Percentiles rank a stretch among this genome's conserved stretches.
These are phyloP conservation scores for Actinia equina DNA, from an alignment of 64 coral and sea anemone genomes.

Conservation along the genomic window DNA sequence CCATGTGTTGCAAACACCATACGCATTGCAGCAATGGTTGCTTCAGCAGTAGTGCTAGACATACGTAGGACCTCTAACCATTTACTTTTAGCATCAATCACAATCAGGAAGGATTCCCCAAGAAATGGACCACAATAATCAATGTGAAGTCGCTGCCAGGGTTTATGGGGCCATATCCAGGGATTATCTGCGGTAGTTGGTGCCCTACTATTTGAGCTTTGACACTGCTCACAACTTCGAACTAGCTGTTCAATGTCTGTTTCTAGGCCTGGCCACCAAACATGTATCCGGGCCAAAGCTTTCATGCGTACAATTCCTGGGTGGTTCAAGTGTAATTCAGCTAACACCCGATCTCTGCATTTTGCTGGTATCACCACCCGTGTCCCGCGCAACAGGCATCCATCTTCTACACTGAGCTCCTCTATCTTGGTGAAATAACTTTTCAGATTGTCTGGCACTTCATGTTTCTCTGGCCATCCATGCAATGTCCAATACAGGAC, in stretches of 20 bases:
- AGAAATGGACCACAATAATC: slow-evolving; percentile 45
- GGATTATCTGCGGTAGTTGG: slow-evolving; percentile 28
- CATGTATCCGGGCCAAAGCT: slow-evolving; percentile 16
- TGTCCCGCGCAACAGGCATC: slow-evolving; percentile 43
- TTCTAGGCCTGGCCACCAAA: slow-evolving; percentile 40
- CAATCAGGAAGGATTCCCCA: not conserved
- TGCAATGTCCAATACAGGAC: not conserved
- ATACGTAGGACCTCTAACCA: slow-evolving; percentile 67
- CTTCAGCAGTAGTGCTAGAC: slow-evolving; percentile 42
- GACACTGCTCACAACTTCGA: slow-evolving; percentile 20
- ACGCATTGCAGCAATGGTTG: slow-evolving; percentile 49
- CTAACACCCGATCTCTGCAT: slow-evolving; percentile 10
- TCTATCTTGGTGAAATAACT: slow-evolving; percentile 19
- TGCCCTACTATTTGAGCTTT: slow-evolving; percentile 21
- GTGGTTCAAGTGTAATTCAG: slow-evolving; percentile 29
- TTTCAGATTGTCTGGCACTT: slow-evolving; percentile 19
- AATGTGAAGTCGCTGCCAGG: slow-evolving; percentile 52
- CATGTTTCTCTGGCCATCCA: slow-evolving; percentile 33
- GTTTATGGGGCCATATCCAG: slow-evolving; percentile 34
- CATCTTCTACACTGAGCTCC: slow-evolving; percentile 35
- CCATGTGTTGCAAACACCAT: slow-evolving; percentile 66
- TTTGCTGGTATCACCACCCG: slow-evolving; percentile 32
- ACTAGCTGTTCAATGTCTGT: slow-evolving; percentile 12
- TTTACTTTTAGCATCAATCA: slow-evolving; percentile 34
- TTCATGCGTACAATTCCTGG: slow-evolving; percentile 49